Conservation (phyloP, 2,797 vertebrate species). For the Onychomys torridus region DNA sequence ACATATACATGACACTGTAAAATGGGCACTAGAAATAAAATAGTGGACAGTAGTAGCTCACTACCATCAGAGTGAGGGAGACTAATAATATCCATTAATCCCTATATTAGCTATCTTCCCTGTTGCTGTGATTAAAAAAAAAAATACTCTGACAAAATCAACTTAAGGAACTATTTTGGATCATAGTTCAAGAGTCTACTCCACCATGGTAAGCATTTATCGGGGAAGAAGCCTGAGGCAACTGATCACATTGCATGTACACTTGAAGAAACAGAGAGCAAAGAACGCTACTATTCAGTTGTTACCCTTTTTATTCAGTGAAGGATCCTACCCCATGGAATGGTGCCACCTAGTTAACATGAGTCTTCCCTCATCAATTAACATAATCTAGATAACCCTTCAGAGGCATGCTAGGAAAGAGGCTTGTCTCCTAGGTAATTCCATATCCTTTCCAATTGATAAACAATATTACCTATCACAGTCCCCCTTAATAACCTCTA, state of each 20-base stretch:
- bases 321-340: background rate
- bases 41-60: background rate
- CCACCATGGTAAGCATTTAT: background rate
- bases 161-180: background rate
- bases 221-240: background rate
- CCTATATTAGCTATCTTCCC: background rate
- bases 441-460: background rate
- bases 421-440: background rate
- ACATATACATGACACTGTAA: background rate
- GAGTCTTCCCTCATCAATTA: background rate
- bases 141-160: background rate
- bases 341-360: background rate
- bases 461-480: background rate
- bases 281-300: background rate
- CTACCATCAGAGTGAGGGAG: background rate
- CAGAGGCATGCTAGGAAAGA: background rate
- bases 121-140: background rate
- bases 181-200: background rate
- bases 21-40: background rate
- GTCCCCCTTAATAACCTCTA: background rate
- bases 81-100: background rate
- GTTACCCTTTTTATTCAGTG: background rate
- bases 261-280: background rate
- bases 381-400: background rate
- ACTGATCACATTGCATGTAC: background rate